phyloP scores from a whole-genome alignment of 2,113 vertebrate genomes.

The Aramus guarauna region DNA sequence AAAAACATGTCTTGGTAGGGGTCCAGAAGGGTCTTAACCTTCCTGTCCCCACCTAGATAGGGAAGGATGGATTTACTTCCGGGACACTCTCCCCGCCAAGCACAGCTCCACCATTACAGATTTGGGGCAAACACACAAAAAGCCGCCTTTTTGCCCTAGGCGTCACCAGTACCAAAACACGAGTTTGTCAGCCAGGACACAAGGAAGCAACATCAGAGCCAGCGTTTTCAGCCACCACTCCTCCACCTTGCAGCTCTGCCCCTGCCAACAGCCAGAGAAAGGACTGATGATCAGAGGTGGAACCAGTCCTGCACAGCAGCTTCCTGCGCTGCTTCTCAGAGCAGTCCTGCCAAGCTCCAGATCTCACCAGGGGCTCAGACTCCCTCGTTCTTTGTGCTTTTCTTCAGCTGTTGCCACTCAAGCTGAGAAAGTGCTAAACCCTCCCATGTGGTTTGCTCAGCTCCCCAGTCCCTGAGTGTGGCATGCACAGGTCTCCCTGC shows the following conservation, averaged over 20 bases:
- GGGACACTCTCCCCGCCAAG: neutral
- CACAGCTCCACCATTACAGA: neutral
- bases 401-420: neutral
- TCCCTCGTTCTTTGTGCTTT: neutral
- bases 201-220: neutral
- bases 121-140: neutral
- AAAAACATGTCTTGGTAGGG: neutral
- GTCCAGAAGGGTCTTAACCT: neutral
- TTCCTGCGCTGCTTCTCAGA: neutral
- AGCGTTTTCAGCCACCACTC: neutral
- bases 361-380: neutral
- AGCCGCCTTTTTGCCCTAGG: neutral
- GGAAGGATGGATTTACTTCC: neutral
- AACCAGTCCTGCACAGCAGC: neutral
- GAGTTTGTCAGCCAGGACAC: neutral
- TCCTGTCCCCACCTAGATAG: neutral
- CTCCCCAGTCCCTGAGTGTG: neutral
- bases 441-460: neutral
- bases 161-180: neutral
- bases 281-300: too few species aligned
- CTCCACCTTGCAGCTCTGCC: neutral
- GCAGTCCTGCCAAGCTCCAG: neutral
- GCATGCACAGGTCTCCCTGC: accelerated
- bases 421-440: neutral
- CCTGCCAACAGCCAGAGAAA: neutral